Evolutionary conservation across 2,888 invertebrate species (phyloP).

Genomic region (Hedychridium roseum): DNA sequence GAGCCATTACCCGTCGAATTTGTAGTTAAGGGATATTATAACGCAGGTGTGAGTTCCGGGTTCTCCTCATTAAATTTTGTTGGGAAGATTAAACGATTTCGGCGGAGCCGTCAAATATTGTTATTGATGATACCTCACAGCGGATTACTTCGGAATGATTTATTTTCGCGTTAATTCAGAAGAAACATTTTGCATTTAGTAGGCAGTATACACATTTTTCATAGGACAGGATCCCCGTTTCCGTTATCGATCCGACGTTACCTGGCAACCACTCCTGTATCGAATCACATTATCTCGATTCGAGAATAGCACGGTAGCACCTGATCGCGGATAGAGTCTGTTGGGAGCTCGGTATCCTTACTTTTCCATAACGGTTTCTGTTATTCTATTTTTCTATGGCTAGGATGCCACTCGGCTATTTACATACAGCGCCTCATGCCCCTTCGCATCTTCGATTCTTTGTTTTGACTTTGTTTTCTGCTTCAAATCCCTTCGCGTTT

Average conservation of each 20-base stretch:
- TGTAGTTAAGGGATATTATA: too few relatives aligned
- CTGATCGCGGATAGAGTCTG: constrained; percentile 21
- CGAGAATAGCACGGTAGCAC: constrained; percentile 25
- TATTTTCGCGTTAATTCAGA: too few relatives aligned
- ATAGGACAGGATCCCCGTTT: constrained; percentile 15
- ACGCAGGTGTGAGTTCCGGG: too few relatives aligned
- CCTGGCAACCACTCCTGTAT: constrained; percentile 23
- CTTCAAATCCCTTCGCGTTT: constrained; percentile 18
- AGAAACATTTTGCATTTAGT: too few relatives aligned
- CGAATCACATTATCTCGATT: constrained; percentile 37
- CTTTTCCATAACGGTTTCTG: constrained; percentile 24
- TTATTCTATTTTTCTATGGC: constrained; percentile 21
- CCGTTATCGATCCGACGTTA: constrained; percentile 28
- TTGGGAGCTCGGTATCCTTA: constrained; percentile 21
- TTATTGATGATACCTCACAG: too few relatives aligned
- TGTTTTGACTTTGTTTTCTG: constrained; percentile 13
- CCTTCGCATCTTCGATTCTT: background rate
- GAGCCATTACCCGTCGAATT: too few relatives aligned
- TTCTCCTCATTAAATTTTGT: too few relatives aligned
- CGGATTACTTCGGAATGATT: too few relatives aligned
- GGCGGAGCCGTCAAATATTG: too few relatives aligned
- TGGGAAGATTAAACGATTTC: too few relatives aligned
- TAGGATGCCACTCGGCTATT: constrained; percentile 18
- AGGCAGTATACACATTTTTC: constrained; percentile 19
- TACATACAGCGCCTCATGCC: constrained; percentile 8